Base-by-base conservation (phyloP, 1,140 invertebrate species). In the Vanessa atalanta region DNA sequence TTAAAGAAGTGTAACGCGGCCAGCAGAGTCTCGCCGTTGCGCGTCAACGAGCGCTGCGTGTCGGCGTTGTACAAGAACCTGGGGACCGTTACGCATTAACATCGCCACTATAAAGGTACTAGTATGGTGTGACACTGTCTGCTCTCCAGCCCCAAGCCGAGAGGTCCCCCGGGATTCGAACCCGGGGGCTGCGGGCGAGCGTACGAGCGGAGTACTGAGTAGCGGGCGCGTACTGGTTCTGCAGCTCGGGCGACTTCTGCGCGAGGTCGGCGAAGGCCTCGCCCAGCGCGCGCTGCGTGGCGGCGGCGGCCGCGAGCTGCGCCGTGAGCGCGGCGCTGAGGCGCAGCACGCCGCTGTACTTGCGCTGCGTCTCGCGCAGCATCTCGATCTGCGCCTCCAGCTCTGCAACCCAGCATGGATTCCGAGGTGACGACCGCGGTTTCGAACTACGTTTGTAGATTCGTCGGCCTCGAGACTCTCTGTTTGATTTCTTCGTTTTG, bases 1-100 rank as follows among this genome's bases (percentile, higher is more conserved):
- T 97, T 97, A 93, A 99, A 99, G 93, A 99, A 99, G 93, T 99
- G 98, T 77, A 99, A 94, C 72, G 98, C 98, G 76, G 96, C 96
- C 81, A 99, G 93, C 60, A 99, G 93, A 73, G 97, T 96, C 93
- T 99, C 98, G 20, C 98, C 98, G 93, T 99, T 99, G 93, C 98
- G 98, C 43, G 97, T 97, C 50, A 99, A 93, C 86, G 97, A 97
- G 86, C 97, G 94, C 93, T 99, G 98, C 43, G 98, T 98, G 93
- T 99, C 98, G 47, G 98, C 97, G 93, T 99, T 99, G 86, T 98
- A 98, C 31, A 97, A 94, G 93, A 99, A 99, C 97, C 89, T 89
- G 82, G 31, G 11, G 11, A 11, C 13, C 1, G 23, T 26, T 12
- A 9, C 3, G 20, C 11, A 12, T 57, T 57, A 23, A 15, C 13